Conservation (phyloP, 1,140 invertebrate genomes). For the Araneus ventricosus region DNA sequence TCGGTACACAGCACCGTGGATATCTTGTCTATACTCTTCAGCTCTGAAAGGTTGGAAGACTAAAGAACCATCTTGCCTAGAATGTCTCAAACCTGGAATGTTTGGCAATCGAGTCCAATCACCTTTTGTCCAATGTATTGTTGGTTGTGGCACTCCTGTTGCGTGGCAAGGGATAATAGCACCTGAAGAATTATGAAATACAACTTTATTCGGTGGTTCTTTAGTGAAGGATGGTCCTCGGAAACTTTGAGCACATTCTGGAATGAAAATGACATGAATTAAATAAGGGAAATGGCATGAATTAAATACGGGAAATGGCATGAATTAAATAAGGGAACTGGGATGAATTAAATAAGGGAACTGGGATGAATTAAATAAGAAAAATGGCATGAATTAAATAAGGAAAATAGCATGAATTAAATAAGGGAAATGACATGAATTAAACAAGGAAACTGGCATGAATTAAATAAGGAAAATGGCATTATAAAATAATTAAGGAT, state of each 20-base stretch:
- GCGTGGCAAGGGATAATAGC: constrained; percentile 94
- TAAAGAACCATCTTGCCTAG: constrained; percentile 81
- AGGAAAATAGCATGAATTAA: too few relatives aligned
- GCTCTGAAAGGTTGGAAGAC: constrained; percentile 79
- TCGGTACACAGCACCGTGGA: constrained; percentile 83
- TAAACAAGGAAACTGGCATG: too few relatives aligned
- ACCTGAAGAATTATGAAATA: constrained; percentile 96
- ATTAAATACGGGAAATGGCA: too few relatives aligned
- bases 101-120: constrained; percentile 84
- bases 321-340: too few relatives aligned
- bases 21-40: constrained; percentile 82
- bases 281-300: too few relatives aligned
- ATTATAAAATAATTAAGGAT: too few relatives aligned
- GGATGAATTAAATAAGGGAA: too few relatives aligned
- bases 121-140: constrained; percentile 87
- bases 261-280: background rate
- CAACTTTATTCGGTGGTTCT: constrained; percentile 93
- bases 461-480: too few relatives aligned
- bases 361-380: too few relatives aligned
- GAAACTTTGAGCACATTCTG: constrained; percentile 2
- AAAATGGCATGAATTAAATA: too few relatives aligned
- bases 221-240: constrained; percentile 92
- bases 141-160: constrained; percentile 88
- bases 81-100: constrained; percentile 86
- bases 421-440: too few relatives aligned